Evolutionary conservation across 2,113 vertebrate species (phyloP).

Genomic region (Rutilus rutilus): DNA sequence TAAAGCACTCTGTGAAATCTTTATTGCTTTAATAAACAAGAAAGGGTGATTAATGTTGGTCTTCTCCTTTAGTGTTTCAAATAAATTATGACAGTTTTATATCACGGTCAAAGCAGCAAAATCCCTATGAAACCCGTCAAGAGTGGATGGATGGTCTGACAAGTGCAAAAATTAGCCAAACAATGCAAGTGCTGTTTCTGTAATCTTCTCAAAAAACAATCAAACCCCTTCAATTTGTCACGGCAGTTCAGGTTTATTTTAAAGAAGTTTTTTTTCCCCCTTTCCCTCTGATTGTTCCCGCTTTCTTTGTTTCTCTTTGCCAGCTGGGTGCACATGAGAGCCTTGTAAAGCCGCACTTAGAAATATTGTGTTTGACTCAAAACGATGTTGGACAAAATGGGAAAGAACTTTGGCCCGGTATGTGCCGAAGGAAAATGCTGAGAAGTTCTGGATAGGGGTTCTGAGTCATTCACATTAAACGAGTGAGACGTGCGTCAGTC

Average conservation of each 20-base stretch:
- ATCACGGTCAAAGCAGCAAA: constrained; percentile 75
- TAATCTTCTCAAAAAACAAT: constrained; percentile 52
- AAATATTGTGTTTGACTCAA: constrained; percentile 54
- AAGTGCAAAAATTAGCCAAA: constrained; percentile 66
- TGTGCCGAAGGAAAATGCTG: constrained; percentile 41
- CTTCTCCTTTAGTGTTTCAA: constrained; percentile 82
- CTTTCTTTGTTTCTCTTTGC: constrained; percentile 56
- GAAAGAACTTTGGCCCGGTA: constrained; percentile 45
- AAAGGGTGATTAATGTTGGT: constrained; percentile 81
- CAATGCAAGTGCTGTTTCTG: constrained; percentile 58
- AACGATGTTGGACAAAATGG: constrained; percentile 42
- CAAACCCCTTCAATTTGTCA: constrained; percentile 55
- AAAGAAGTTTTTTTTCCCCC: constrained; percentile 21
- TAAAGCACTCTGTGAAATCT: constrained; percentile 81
- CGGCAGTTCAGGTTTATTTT: constrained; percentile 54
- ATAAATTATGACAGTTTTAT: constrained; percentile 84
- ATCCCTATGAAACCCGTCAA: constrained; percentile 75
- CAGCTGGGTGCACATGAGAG: constrained; percentile 56
- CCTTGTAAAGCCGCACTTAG: constrained; percentile 62
- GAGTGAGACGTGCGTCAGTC: constrained; percentile 56
- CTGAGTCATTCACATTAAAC: constrained; percentile 52
- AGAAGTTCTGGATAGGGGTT: constrained; percentile 38
- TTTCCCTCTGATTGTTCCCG: constrained; percentile 54
- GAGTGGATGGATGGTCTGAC: constrained; percentile 67
- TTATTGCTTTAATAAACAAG: constrained; percentile 86